Evolutionary conservation across 2,888 invertebrate species (phyloP).

Genomic region (Euclidia mi): DNA sequence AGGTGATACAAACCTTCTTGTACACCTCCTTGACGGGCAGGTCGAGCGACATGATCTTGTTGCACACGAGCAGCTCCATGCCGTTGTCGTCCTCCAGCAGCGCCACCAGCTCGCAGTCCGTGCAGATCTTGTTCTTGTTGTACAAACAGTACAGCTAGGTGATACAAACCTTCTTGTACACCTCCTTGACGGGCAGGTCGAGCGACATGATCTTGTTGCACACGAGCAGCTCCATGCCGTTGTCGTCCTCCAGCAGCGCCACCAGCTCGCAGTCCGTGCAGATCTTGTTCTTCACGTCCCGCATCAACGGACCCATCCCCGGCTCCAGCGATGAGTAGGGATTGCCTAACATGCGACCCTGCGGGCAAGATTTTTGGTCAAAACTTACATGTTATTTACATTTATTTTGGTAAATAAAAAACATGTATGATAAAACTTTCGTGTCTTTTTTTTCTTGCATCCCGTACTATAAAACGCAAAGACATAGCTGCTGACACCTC

Average conservation of each 20-base stretch:
- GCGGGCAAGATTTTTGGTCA: slow-evolving; percentile 31
- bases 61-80: too few species aligned
- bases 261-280: slow-evolving; percentile 99
- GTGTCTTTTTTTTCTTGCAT: too few species aligned
- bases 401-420: not conserved
- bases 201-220: slow-evolving; percentile 99
- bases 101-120: too few species aligned
- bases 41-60: too few species aligned
- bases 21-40: too few species aligned
- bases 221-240: slow-evolving; percentile 99
- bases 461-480: too few species aligned
- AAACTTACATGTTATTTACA: slow-evolving; percentile 1
- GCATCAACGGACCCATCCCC: slow-evolving; percentile 98
- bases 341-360: slow-evolving; percentile 99
- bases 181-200: slow-evolving; percentile 98
- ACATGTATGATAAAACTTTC: too few species aligned
- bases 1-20: too few species aligned
- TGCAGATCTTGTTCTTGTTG: too few species aligned
- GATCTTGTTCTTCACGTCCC: slow-evolving; percentile 99
- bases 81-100: too few species aligned
- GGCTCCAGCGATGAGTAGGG: slow-evolving; percentile 98
- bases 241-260: slow-evolving; percentile 99
- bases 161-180: slow-evolving; percentile 91
- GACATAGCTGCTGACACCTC: too few species aligned
- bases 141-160: too few species aligned